Evolutionary conservation across 2,888 invertebrate species (phyloP).

Genomic region (Coenonympha arcania): DNA sequence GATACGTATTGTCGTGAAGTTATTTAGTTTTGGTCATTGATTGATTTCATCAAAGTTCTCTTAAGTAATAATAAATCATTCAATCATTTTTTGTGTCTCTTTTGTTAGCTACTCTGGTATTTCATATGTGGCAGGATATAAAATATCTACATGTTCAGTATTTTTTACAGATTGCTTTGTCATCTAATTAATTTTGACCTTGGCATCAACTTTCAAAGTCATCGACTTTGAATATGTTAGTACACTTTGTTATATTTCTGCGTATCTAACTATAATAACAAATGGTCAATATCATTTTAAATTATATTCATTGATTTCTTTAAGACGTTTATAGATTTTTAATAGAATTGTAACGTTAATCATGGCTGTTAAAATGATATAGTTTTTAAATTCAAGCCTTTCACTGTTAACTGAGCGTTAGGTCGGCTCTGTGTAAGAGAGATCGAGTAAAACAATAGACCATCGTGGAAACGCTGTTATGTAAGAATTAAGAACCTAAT

Average conservation of each 20-base stretch:
- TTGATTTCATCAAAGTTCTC: no score
- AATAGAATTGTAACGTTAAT: neutral
- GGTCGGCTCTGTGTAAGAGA: neutral
- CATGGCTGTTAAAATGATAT: neutral
- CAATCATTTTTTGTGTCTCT: no score
- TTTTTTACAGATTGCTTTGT: neutral
- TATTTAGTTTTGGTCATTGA: no score
- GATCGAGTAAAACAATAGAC: constrained; percentile 4
- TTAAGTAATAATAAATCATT: no score
- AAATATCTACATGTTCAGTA: neutral
- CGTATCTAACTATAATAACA: neutral
- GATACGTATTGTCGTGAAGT: no score
- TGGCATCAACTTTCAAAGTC: neutral
- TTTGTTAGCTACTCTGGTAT: no score
- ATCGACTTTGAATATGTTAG: constrained; percentile 4
- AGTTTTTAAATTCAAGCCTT: neutral
- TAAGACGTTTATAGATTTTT: neutral
- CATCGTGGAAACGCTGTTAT: constrained; percentile 8
- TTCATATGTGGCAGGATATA: neutral
- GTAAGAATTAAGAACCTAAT: neutral
- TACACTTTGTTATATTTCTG: neutral
- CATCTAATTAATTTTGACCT: neutral
- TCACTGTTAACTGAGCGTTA: constrained; percentile 5
- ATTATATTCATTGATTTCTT: neutral
- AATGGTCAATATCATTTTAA: constrained; percentile 1